Conservation (phyloP, 2,888 invertebrate species). For the Himalopsyche japonica region DNA sequence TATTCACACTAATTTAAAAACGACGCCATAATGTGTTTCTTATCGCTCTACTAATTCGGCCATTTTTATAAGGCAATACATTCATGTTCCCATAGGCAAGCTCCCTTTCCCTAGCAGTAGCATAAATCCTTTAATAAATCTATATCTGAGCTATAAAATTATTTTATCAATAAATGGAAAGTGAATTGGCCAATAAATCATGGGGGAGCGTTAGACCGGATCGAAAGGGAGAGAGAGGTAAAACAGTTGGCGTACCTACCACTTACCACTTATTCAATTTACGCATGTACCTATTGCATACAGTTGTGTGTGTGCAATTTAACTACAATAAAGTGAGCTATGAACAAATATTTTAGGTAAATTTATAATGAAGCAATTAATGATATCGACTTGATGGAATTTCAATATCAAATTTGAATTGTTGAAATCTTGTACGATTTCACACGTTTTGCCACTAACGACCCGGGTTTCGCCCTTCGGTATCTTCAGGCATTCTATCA, state of each 20-base stretch:
- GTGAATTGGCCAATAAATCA: constrained; percentile 39
- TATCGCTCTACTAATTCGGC: neutral
- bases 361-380: too few relatives aligned
- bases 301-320: neutral
- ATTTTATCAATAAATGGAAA: constrained; percentile 40
- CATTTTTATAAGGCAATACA: neutral
- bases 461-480: too few relatives aligned
- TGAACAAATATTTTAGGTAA: neutral
- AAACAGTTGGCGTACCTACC: constrained; percentile 29
- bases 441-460: too few relatives aligned
- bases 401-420: too few relatives aligned
- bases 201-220: neutral
- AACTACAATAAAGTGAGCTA: neutral
- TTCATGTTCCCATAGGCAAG: neutral
- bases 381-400: too few relatives aligned
- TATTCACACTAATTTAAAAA: too few relatives aligned
- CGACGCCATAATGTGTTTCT: neutral
- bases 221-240: constrained; percentile 5
- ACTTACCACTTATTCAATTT: constrained; percentile 14
- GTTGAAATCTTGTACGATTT: too few relatives aligned
- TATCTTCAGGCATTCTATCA: too few relatives aligned
- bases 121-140: constrained; percentile 39
- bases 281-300: neutral
- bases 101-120: constrained; percentile 14
- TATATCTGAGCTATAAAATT: constrained; percentile 38